Base-by-base conservation (phyloP, 53 echinoderm and acorn worm genomes). In the Zoroaster sp. region DNA sequence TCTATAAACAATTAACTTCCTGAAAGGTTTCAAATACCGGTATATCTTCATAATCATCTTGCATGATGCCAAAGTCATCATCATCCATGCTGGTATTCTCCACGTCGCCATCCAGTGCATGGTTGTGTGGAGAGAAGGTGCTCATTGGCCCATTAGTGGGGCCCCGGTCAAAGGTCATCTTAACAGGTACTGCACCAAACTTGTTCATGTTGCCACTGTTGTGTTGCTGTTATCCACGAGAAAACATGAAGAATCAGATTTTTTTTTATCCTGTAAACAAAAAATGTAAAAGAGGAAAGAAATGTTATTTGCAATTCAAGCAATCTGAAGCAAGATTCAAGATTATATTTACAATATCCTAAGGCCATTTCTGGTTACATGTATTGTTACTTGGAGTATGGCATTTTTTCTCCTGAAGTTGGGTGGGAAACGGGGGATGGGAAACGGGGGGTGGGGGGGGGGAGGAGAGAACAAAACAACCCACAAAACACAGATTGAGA, bases 151-250 rank as follows among this genome's bases (percentile, higher is more conserved):
- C 85, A 21, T 85, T 85, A 21, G 70, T 85, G 46, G 70, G 71
- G 49, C 69, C 35, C 4, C 44, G 85, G 47, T 85, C 85, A 70
- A 85, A 49, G 85, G 70, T 71, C 85, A 85, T 85, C 85, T 85
- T 70, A 3, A 85, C 46, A 11, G 69, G 85, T 18, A 85, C 13
- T 2, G 44, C 17, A 46, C 70, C 85, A 40, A 46, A 69, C 36
- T 18, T 23, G 43, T 69, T 85, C 85, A 85, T 85, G 36, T 49
- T 59, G 79, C 23, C 63, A 1, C 36, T 20, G 9, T 13, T 23
- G 13, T n/a, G 54, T 74, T 8, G 12, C 21, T 21, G 43, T 25
- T 41, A 74, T 74, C 45, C 42, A 14, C 12, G 30, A 74, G 74
- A 41, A n/a, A 28, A 40, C 25, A 14, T 28, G 73, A 21, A 59